Evolutionary conservation across 2,888 invertebrate genomes (phyloP), one percentile per base, ranked within the genome.

Genomic region (Odontomyia ornata): DNA sequence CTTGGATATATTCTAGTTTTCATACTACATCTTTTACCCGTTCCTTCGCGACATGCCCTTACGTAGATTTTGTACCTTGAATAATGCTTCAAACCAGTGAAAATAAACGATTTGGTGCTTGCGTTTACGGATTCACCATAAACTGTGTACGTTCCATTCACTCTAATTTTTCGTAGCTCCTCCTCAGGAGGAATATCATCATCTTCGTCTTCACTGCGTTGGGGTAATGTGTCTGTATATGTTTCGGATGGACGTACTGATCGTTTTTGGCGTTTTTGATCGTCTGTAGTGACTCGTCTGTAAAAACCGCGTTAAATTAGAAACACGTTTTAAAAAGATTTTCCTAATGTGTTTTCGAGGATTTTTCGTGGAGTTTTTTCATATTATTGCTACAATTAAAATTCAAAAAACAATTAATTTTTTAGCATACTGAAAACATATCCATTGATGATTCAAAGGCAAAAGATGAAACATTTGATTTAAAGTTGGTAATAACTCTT

Each of bases 1-100:
- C 88, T 87, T 25, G 84, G 85, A 18, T 87, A 87, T 46, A 85
- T 84, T 78, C 88, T 86, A 57, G 86, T 86, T 79, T 88, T 88
- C 46, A 84, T 84, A 75, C 90, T 90, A 84, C 93, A 93, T 85
- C 86, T 82, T 57, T 81, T 88, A 18, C 83, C 81, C 76, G 87
- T 88, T 28, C 86, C 87, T 81, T 90, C 89, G n/a, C 95, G 91
- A 82, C 96, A 96, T 2, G 95, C 95, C 85, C 90, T 90, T 69
- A 96, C 90, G 80, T 88, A 89, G 76, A 96, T 91, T 21, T 91
- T 90, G 86, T 96, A 96, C 81, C 89, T 88, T 0, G 94, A 91
- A 85, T 91, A 96, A 87, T 96, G 96, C 9, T 91, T 91, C 81
- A 96, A 88, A 46, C 90, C 88, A 56, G 84, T 86, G 79, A 94